Conservation (phyloP, 2,113 vertebrate genomes). For the Nicator chloris region DNA sequence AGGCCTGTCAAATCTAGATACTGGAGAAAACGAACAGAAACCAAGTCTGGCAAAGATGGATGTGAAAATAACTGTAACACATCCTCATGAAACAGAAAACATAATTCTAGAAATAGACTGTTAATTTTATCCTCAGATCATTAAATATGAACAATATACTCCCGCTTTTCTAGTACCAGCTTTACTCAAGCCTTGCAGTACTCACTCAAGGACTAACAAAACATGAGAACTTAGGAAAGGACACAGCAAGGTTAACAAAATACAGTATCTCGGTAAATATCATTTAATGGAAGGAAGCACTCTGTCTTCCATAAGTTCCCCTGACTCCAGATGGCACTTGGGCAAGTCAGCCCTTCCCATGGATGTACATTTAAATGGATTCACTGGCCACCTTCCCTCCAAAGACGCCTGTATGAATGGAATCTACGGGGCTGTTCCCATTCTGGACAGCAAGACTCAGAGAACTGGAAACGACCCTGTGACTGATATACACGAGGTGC, state of each 20-base stretch:
- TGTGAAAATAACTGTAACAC: neutral
- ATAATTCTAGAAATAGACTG: neutral
- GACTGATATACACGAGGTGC: neutral
- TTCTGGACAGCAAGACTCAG: neutral
- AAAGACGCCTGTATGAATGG: neutral
- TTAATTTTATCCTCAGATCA: neutral
- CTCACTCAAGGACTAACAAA: neutral
- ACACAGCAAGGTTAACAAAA: neutral
- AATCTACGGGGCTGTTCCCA: neutral
- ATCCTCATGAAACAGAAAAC: neutral
- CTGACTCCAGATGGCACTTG: neutral
- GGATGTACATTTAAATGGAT: neutral
- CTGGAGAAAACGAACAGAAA: neutral
- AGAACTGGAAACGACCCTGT: neutral
- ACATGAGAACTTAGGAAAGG: neutral
- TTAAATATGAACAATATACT: neutral
- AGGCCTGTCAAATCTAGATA: neutral
- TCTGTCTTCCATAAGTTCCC: neutral
- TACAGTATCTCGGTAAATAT: neutral
- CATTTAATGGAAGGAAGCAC: neutral
- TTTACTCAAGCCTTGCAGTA: neutral
- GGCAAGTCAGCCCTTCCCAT: neutral
- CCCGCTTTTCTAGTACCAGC: neutral
- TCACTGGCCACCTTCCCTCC: neutral
- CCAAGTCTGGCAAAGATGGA: neutral